Conservation (phyloP, 64 coral and sea anemone genomes). For the Anthopleura sola region DNA sequence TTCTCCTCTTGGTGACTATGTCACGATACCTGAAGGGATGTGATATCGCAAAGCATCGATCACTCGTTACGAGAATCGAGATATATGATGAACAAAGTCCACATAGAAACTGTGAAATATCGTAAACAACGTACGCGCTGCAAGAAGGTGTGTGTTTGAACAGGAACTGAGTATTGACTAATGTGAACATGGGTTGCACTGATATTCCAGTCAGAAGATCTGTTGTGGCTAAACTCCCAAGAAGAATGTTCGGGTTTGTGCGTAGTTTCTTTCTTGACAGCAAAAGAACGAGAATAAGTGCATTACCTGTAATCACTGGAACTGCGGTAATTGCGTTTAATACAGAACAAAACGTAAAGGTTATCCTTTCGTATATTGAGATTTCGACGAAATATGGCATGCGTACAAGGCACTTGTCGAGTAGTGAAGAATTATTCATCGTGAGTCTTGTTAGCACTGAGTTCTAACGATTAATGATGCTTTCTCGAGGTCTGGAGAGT, state of each 20-base stretch:
- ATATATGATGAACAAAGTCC: background rate
- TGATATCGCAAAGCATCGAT: background rate
- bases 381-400: background rate
- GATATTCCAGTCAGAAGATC: background rate
- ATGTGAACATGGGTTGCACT: background rate
- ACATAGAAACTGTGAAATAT: background rate
- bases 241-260: background rate
- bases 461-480: too few relatives aligned
- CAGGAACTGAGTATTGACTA: background rate
- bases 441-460: background rate
- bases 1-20: background rate
- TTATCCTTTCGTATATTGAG: background rate
- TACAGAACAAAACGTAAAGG: background rate
- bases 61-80: background rate
- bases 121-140: background rate
- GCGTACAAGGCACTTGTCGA: background rate
- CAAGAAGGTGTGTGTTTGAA: background rate
- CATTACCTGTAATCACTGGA: background rate
- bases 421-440: background rate
- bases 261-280: background rate
- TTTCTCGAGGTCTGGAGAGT: background rate
- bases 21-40: background rate
- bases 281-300: background rate
- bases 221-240: background rate
- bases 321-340: background rate